Evolutionary conservation across 2,113 vertebrate species (phyloP).

Genomic region (Mesembrinibis cayennensis): DNA sequence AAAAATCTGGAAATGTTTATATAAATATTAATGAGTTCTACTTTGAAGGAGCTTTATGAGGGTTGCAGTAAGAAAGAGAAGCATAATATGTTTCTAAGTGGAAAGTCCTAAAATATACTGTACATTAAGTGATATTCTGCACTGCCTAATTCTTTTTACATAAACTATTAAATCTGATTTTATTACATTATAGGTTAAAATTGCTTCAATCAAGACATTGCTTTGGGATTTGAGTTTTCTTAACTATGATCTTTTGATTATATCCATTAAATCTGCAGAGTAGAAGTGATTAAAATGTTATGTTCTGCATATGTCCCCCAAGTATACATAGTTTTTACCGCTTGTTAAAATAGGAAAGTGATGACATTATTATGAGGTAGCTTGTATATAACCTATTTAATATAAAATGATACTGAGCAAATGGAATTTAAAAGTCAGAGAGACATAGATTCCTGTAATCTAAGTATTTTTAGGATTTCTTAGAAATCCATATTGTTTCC

Average conservation of each 20-base stretch:
- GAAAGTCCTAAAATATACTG: neutral
- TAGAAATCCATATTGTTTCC: neutral
- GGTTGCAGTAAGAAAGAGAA: neutral
- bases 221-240: neutral
- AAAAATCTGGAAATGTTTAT: neutral
- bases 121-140: neutral
- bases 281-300: conserved; percentile 23
- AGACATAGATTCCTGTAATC: neutral
- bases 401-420: neutral
- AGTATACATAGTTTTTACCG: neutral
- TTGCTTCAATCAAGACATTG: neutral
- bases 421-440: neutral
- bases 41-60: neutral
- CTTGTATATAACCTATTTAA: neutral
- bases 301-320: neutral
- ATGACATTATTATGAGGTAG: neutral
- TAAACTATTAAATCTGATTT: neutral
- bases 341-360: neutral
- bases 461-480: neutral
- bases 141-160: neutral
- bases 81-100: neutral
- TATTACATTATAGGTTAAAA: conserved; percentile 13
- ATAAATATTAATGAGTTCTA: neutral
- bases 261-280: neutral
- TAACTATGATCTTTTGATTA: conserved; percentile 1